These are phyloP conservation scores for Kryphioiulus occultus DNA, from an alignment of 2,888 invertebrate species.

Conservation along the genomic window DNA sequence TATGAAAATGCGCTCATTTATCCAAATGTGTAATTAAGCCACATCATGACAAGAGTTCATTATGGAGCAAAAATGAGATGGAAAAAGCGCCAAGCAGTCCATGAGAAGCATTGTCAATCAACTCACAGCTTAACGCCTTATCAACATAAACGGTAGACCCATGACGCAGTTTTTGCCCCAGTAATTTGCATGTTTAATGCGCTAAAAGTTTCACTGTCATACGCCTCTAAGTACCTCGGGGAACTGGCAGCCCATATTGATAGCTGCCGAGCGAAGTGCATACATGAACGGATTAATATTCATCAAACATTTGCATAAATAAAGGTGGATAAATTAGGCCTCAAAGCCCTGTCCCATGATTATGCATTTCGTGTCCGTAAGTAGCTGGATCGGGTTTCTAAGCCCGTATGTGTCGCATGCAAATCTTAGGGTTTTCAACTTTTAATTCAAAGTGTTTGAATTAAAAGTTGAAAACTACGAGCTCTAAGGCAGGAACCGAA, in stretches of 20 bases:
- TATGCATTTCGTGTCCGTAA: not conserved
- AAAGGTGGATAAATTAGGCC: not conserved
- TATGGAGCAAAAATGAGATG: not conserved
- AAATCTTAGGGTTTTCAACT: too few species aligned
- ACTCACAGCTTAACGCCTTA: not conserved
- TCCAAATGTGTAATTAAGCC: constrained; percentile 23
- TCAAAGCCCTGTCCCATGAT: not conserved
- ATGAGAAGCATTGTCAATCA: not conserved
- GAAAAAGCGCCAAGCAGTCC: not conserved
- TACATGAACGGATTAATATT: not conserved
- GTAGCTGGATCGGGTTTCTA: not conserved
- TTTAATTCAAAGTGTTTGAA: too few species aligned
- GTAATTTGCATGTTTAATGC: constrained; percentile 23
- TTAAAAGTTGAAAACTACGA: too few species aligned
- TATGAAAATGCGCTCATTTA: constrained; percentile 12
- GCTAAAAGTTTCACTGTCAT: constrained; percentile 23
- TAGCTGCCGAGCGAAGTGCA: constrained; percentile 2
- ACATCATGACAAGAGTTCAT: constrained; percentile 11
- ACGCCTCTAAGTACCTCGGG: not conserved
- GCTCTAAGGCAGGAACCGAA: too few species aligned
- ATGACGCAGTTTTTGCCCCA: not conserved
- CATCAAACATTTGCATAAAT: not conserved
- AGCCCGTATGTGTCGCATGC: too few species aligned
- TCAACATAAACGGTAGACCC: not conserved
- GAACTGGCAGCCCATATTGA: not conserved